phyloP scores from a whole-genome alignment of 2,888 invertebrate genomes.

The Harpalus rubripes region DNA sequence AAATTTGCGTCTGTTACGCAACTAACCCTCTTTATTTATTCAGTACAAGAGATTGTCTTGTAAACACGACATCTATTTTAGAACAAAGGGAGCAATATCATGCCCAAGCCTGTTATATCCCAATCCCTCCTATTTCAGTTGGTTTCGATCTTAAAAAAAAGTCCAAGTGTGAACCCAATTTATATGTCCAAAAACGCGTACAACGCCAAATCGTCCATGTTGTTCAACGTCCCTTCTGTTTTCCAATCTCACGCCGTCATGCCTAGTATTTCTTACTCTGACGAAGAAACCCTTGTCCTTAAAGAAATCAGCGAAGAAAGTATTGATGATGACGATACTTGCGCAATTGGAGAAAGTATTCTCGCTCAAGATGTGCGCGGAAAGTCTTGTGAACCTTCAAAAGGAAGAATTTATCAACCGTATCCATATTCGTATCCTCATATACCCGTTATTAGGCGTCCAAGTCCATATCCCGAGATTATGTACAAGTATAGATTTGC shows the following conservation, averaged over 20 bases:
- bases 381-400: not conserved
- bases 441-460: too few species aligned
- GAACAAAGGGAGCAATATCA: not conserved
- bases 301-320: not conserved
- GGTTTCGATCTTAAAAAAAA: not conserved
- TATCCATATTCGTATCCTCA: not conserved
- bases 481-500: too few species aligned
- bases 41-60: not conserved
- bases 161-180: not conserved
- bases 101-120: not conserved
- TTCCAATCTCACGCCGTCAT: not conserved
- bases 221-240: not conserved
- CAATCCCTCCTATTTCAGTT: constrained; percentile 5
- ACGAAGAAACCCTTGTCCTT: not conserved
- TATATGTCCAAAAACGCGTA: not conserved
- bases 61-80: not conserved
- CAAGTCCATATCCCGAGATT: too few species aligned
- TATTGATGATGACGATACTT: not conserved
- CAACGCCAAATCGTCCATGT: not conserved
- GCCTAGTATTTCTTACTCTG: not conserved
- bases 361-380: too few species aligned
- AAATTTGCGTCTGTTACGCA: not conserved
- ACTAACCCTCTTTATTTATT: not conserved
- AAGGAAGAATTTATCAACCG: not conserved
- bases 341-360: too few species aligned